Base-by-base conservation (phyloP, 2,888 invertebrate genomes). In the Venustoraphidia nigricollis region DNA sequence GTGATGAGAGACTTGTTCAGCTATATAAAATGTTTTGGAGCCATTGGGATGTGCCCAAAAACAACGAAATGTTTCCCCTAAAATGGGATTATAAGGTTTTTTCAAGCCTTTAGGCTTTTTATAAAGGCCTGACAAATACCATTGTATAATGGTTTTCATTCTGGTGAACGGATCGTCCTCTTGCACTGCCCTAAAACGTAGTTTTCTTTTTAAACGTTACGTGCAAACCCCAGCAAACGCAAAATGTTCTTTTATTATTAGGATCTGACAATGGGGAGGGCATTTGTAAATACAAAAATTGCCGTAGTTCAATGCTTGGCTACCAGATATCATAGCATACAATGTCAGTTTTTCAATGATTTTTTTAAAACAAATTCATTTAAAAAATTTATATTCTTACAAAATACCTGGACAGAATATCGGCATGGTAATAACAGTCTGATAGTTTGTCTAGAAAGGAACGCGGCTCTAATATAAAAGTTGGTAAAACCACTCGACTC, bases 1-100 rank as follows among this genome's bases (percentile, higher is more conserved):
- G 70, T 95, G 94, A 65, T 95, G 94, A 0, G 93, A 94, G 0
- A 89, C 93, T 77, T 95, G 95, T 65, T 95, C 94, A 10, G 94
- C 85, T 27, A 95, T 71, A 62, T 94, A 95, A 61, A 86, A 94
- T 0, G 95, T 95, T 52, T 88, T 79, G 13, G 84, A 84, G 45
- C 85, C 83, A 47, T 81, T 79, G 0, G 75, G 71, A 66, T 94
- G 90, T 53, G 79, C 72, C 94, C 94, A 95, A 64, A 81, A 90
- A 60, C 94, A 94, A 1, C 94, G 75, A 68, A 91, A 94, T 1
- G 82, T 83, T 69, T 94, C 94, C 0, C 94, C 94, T 44, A 95
- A 73, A 46, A 94, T 88, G 0, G 94, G 94, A 71, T 95, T 95
- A 64, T 94, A 95, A 0, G 94, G 94, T 64, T 95, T 95, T 66